phyloP scores from a whole-genome alignment of 2,797 vertebrate species.

The Thunnus albacares region DNA sequence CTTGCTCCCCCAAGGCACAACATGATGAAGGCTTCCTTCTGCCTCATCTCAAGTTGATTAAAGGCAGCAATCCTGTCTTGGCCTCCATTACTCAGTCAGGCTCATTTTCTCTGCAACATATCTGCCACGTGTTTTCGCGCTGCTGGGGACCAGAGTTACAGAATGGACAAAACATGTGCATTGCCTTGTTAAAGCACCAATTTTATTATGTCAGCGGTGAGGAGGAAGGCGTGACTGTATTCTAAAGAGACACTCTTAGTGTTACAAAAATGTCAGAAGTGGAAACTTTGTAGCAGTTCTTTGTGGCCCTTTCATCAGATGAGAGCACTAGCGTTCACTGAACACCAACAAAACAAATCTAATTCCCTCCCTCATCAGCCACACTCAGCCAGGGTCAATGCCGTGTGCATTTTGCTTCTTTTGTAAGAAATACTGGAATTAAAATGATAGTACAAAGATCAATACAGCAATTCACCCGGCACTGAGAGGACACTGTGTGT shows the following conservation, averaged over 20 bases:
- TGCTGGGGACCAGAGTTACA: slow-evolving; percentile 19
- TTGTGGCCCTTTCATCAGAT: slow-evolving; percentile 36
- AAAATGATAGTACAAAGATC: slow-evolving; percentile 79
- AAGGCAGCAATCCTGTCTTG: slow-evolving; percentile 70
- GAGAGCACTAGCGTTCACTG: slow-evolving; percentile 48
- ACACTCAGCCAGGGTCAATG: slow-evolving; percentile 68
- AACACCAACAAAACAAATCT: slow-evolving; percentile 65
- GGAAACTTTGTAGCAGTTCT: slow-evolving; percentile 23
- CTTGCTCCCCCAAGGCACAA: slow-evolving; percentile 71
- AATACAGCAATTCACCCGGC: slow-evolving; percentile 79
- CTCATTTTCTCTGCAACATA: slow-evolving; percentile 55
- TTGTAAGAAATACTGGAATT: slow-evolving; percentile 80
- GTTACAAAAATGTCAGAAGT: slow-evolving; percentile 11
- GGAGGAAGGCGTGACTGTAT: background rate
- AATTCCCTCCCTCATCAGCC: slow-evolving; percentile 65
- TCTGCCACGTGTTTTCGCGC: slow-evolving; percentile 34
- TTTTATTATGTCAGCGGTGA: slow-evolving; percentile 5
- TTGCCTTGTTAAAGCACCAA: slow-evolving; percentile 13
- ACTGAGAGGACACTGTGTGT: slow-evolving; percentile 72
- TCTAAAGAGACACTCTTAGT: slow-evolving; percentile 21
- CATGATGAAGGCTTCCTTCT: slow-evolving; percentile 80
- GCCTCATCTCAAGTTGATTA: slow-evolving; percentile 84
- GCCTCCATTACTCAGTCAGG: slow-evolving; percentile 70
- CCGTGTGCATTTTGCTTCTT: slow-evolving; percentile 70
- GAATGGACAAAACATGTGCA: slow-evolving; percentile 23